Conservation (phyloP, 2,797 vertebrate genomes). For the Pagetopsis macropterus region DNA sequence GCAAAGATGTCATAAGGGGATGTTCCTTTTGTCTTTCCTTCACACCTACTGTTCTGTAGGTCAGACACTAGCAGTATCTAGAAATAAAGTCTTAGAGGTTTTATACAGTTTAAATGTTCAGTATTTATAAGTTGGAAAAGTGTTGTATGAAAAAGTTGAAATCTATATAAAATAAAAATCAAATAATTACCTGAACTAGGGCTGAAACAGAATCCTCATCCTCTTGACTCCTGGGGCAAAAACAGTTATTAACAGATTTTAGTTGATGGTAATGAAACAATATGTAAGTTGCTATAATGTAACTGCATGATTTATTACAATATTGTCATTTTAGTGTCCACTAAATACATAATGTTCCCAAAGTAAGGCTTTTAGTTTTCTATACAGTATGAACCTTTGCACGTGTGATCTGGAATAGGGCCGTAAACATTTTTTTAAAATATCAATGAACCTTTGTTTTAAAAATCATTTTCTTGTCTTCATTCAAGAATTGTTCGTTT, state of each 20-base stretch:
- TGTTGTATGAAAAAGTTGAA: neutral
- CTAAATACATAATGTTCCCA: neutral
- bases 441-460: too few species aligned
- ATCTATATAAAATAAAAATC: neutral
- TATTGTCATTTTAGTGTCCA: neutral
- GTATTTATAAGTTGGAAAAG: too few species aligned
- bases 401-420: neutral
- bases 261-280: neutral
- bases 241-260: neutral
- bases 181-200: slow-evolving; percentile 28
- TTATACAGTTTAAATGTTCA: neutral
- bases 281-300: neutral
- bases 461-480: neutral
- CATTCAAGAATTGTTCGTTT: neutral
- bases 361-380: neutral
- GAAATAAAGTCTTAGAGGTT: neutral
- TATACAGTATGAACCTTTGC: neutral
- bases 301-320: neutral
- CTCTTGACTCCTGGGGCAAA: slow-evolving; percentile 38
- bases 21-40: neutral
- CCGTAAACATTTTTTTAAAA: too few species aligned
- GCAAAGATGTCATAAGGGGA: neutral
- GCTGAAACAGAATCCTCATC: slow-evolving; percentile 22
- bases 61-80: neutral
- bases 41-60: neutral